Evolutionary conservation across 1,140 invertebrate species (phyloP).

Genomic region (Pectinophora gossypiella): DNA sequence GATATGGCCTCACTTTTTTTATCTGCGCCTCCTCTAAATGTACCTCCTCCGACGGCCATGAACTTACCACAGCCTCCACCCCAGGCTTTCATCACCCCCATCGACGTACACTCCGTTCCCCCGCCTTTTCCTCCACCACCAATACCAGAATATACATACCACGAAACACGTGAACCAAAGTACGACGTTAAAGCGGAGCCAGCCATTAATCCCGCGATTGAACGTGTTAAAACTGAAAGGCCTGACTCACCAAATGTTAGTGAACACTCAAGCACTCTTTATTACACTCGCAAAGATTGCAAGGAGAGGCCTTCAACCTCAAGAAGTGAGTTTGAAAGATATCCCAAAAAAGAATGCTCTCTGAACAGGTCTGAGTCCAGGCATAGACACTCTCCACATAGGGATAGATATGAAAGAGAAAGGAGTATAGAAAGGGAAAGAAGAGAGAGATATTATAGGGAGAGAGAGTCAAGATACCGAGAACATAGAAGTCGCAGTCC

Average conservation of each 20-base stretch:
- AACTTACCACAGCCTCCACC: neutral
- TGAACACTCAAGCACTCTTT: neutral
- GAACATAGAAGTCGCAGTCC: slow-evolving; percentile 20
- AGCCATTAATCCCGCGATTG: neutral
- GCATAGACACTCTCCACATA: neutral
- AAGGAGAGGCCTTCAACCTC: slow-evolving; percentile 4
- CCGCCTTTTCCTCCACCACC: slow-evolving; percentile 8
- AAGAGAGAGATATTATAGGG: slow-evolving; percentile 18
- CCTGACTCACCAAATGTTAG: neutral
- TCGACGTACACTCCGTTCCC: slow-evolving; percentile 6
- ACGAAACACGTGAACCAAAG: neutral
- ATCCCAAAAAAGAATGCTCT: neutral
- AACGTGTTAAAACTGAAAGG: neutral
- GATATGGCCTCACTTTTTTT: slow-evolving; percentile 9
- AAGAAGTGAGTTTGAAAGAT: too few relatives aligned
- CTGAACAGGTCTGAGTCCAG: neutral
- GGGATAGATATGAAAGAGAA: slow-evolving; percentile 7
- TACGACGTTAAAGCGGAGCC: neutral
- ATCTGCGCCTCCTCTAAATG: slow-evolving; percentile 21
- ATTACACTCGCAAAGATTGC: neutral
- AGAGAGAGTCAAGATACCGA: slow-evolving; percentile 20
- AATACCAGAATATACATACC: neutral
- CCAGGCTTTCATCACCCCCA: slow-evolving; percentile 1
- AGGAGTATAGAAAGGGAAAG: slow-evolving; percentile 29
- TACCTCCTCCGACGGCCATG: slow-evolving; percentile 16